phyloP scores from a whole-genome alignment of 2,888 invertebrate genomes.

The Cataglyphis rosenhaueri region DNA sequence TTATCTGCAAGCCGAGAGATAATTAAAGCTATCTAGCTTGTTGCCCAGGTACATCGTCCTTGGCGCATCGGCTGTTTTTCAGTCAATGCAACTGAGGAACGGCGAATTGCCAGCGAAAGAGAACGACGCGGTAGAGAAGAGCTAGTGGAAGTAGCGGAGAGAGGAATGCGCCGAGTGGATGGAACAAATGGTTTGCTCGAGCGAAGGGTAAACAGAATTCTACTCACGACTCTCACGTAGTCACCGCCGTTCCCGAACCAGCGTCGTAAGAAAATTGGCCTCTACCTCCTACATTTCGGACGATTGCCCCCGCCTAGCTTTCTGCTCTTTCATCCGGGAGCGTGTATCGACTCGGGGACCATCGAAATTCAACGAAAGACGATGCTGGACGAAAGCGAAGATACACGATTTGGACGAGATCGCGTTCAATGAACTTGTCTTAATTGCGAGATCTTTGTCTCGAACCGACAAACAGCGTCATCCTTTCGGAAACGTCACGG shows the following conservation, averaged over 20 bases:
- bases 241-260: slow-evolving; percentile 51
- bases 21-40: slow-evolving; percentile 58
- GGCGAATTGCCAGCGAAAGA: slow-evolving; percentile 35
- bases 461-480: slow-evolving; percentile 9
- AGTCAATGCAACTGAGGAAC: slow-evolving; percentile 22
- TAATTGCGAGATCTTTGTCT: slow-evolving; percentile 26
- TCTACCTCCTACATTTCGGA: slow-evolving; percentile 75
- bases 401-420: slow-evolving; percentile 8
- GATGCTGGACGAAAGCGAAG: slow-evolving; percentile 22
- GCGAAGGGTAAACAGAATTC: slow-evolving; percentile 78
- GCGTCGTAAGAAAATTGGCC: slow-evolving; percentile 79
- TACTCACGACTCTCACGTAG: slow-evolving; percentile 68
- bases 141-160: slow-evolving; percentile 10
- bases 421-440: slow-evolving; percentile 31
- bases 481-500: neutral
- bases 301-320: slow-evolving; percentile 68
- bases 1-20: slow-evolving; percentile 12
- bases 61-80: slow-evolving; percentile 37
- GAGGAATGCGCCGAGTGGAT: slow-evolving; percentile 53
- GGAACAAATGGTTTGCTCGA: slow-evolving; percentile 59
- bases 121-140: neutral
- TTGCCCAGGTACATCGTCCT: slow-evolving; percentile 2
- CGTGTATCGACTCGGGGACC: slow-evolving; percentile 56
- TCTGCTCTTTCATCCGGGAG: slow-evolving; percentile 57
- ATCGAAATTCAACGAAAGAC: slow-evolving; percentile 60